phyloP scores from a whole-genome alignment of 1,140 invertebrate genomes.

The Drosophila ambigua region DNA sequence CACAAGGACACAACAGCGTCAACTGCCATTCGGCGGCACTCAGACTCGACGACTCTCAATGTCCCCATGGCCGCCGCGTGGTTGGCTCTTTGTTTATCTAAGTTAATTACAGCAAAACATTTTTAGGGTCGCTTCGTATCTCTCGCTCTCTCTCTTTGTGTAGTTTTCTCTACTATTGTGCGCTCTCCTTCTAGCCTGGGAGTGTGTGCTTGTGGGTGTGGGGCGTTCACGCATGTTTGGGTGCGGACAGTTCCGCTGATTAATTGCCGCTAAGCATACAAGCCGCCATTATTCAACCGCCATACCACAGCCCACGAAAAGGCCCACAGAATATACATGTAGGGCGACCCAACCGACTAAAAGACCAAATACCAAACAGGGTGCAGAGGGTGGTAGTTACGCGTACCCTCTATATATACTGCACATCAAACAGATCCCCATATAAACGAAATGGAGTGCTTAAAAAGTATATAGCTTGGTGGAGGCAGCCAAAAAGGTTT shows the following conservation, averaged over 20 bases:
- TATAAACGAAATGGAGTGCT: too few species aligned
- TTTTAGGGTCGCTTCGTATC: slow-evolving; percentile 58
- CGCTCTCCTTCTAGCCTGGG: slow-evolving; percentile 19
- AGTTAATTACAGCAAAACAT: slow-evolving; percentile 82
- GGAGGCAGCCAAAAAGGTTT: too few species aligned
- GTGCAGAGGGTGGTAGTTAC: too few species aligned
- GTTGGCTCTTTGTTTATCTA: slow-evolving; percentile 70
- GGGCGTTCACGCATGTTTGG: slow-evolving; percentile 72
- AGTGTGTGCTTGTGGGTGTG: slow-evolving; percentile 25
- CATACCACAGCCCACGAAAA: slow-evolving; percentile 31
- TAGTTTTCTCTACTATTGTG: not conserved
- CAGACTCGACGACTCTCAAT: slow-evolving; percentile 19
- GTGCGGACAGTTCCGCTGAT: slow-evolving; percentile 80
- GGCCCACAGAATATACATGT: slow-evolving; percentile 38
- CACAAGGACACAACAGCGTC: slow-evolving; percentile 30
- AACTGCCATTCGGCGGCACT: slow-evolving; percentile 25
- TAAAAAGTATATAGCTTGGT: too few species aligned
- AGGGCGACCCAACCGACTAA: not conserved
- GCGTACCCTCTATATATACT: too few species aligned
- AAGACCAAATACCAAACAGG: too few species aligned
- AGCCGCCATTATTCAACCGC: slow-evolving; percentile 68
- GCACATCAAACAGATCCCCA: too few species aligned
- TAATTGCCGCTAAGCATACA: slow-evolving; percentile 78
- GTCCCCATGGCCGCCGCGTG: slow-evolving; percentile 40
- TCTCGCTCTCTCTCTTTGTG: slow-evolving; percentile 3